Conservation (phyloP, 2,888 invertebrate genomes). For the Protonemura montana region DNA sequence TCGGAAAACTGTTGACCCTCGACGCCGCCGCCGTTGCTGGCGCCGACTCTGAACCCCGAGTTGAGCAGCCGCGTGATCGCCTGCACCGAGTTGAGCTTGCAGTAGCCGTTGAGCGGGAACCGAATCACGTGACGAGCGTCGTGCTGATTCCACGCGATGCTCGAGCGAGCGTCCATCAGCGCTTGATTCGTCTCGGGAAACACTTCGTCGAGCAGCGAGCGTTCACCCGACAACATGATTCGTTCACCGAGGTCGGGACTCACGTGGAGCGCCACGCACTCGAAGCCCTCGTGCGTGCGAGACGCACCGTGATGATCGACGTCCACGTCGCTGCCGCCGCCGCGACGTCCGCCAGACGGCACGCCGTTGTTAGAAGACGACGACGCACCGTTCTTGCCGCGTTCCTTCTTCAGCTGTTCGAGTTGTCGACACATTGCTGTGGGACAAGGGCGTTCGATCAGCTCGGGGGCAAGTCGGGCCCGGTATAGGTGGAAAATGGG, state of each 20-base stretch:
- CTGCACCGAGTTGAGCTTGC: constrained; percentile 89
- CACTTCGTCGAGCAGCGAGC: constrained; percentile 77
- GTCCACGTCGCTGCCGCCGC: constrained; percentile 51
- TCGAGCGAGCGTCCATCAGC: constrained; percentile 79
- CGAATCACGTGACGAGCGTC: constrained; percentile 84
- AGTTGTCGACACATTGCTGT: constrained; percentile 77
- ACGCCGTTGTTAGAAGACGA: constrained; percentile 50
- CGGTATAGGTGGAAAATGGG: no score
- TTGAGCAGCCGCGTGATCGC: constrained; percentile 83
- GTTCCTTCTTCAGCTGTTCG: constrained; percentile 76
- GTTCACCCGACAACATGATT: constrained; percentile 82
- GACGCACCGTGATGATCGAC: constrained; percentile 24
- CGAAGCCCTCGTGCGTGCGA: constrained; percentile 60
- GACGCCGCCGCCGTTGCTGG: constrained; percentile 86
- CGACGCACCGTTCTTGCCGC: constrained; percentile 59
- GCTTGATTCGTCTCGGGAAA: constrained; percentile 82
- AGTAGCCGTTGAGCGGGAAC: constrained; percentile 87
- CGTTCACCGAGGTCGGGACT: constrained; percentile 83
- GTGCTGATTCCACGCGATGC: constrained; percentile 82
- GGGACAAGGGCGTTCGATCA: no score
- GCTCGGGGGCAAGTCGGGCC: no score
- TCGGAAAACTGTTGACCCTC: constrained; percentile 91
- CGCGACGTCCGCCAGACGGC: constrained; percentile 53
- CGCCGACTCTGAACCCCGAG: constrained; percentile 78
- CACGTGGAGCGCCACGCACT: constrained; percentile 81